Evolutionary conservation across 92 coral and sea anemone species (phyloP), one percentile per base, ranked within the genome.

Genomic region (Porites cylindrica): DNA sequence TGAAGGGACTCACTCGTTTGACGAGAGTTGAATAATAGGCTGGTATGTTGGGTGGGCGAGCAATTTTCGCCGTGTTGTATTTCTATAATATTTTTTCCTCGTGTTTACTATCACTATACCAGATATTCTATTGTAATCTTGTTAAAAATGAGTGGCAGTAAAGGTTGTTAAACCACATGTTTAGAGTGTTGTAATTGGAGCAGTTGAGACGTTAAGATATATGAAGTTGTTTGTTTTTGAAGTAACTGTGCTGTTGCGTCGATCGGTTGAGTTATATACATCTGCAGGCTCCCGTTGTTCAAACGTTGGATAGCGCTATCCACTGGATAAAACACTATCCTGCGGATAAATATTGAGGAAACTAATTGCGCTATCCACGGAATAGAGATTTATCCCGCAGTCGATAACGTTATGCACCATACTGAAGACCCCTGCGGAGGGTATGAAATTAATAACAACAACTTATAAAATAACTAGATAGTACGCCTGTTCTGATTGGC

Each of bases 151-250:
- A 56, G 29, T 66, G 85, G 76, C 17, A 81, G 32, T 81, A 81
- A 81, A 81, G 69, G 77, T 81, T 73, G 51, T 81, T 16, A 26
- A 56, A 81, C 68, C 53, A 52, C 51, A 70, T 1, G 66, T 81
- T 53, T 56, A 32, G 67, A 18, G 16, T 23, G 66, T 62, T 7
- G 17, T 62, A 20, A 62, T 62, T 62, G 20, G 20, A 62, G 66
- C n/a, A 58, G 3, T 58, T 58, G 12, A 9, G 17, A 8, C 17
- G 12, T 58, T 58, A 16, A 3, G 14, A 58, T 58, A 0, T 58
- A 5, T 58, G 63, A 58, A 58, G 12, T 58, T 10, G 17, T 16
- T 58, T 58, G 12, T 58, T 16, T 11, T 17, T 8, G 2, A 58
- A 58, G 63, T 59, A 59, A 59, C 17, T 2, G 13, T 59, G 63